Conservation (phyloP, 2,888 invertebrate genomes). For the Andrena chrysosceles region DNA sequence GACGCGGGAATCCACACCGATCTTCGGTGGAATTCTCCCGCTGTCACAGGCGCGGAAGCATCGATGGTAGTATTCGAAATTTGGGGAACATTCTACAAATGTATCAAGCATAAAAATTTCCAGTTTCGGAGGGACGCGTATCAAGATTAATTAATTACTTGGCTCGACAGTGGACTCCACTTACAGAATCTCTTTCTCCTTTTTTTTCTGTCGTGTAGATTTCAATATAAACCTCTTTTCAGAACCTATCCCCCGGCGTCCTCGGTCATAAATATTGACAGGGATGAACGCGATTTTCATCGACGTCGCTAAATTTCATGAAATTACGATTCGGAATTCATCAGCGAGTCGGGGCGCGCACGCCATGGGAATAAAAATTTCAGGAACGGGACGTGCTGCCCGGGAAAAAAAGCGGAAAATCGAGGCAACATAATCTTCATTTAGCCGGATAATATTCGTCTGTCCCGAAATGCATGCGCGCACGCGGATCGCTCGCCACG, state of each 20-base stretch:
- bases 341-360: slow-evolving; percentile 3
- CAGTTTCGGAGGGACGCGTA: too few species aligned
- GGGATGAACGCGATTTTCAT: background rate
- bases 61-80: too few species aligned
- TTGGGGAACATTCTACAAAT: too few species aligned
- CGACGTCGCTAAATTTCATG: background rate
- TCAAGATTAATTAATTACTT: too few species aligned
- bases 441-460: slow-evolving; percentile 40
- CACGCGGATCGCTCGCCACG: slow-evolving; percentile 5
- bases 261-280: slow-evolving; percentile 10
- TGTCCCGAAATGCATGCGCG: slow-evolving; percentile 19
- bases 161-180: too few species aligned
- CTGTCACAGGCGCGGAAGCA: background rate
- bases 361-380: slow-evolving; percentile 17
- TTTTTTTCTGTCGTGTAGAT: too few species aligned
- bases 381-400: background rate
- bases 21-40: background rate
- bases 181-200: too few species aligned
- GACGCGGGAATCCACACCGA: slow-evolving; percentile 24
- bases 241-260: background rate
- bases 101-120: too few species aligned
- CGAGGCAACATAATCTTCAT: slow-evolving; percentile 41
- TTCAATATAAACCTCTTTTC: too few species aligned
- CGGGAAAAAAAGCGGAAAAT: background rate
- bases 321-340: slow-evolving; percentile 23